These are phyloP conservation scores for Alligator mississippiensis DNA, from an alignment of 2,113 vertebrate genomes.

Conservation along the genomic window DNA sequence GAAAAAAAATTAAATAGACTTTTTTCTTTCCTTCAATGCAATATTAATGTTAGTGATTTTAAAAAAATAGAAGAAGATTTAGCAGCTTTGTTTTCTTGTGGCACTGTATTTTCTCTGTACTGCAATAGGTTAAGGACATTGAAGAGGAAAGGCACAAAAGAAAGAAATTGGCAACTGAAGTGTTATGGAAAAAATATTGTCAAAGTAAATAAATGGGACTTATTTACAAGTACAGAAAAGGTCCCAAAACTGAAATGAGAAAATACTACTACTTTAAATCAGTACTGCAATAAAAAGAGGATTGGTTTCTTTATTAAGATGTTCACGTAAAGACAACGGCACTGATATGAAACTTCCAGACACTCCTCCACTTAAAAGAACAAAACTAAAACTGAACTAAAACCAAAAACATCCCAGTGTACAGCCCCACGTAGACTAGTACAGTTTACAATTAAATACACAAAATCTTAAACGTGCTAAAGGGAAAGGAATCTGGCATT, in stretches of 20 bases:
- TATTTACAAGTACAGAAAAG: slow-evolving; percentile 78
- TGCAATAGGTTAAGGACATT: slow-evolving; percentile 86
- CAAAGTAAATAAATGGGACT: slow-evolving; percentile 76
- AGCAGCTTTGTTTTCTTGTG: slow-evolving; percentile 87
- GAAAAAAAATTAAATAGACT: slow-evolving; percentile 87
- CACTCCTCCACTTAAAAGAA: slow-evolving; percentile 63
- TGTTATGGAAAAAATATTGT: slow-evolving; percentile 68
- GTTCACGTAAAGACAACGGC: slow-evolving; percentile 73
- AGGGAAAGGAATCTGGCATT: slow-evolving; percentile 67
- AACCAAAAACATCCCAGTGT: slow-evolving; percentile 74
- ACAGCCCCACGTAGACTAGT: slow-evolving; percentile 88
- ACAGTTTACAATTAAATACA: slow-evolving; percentile 87
- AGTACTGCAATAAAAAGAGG: slow-evolving; percentile 62
- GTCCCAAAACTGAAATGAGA: slow-evolving; percentile 74
- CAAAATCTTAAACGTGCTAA: slow-evolving; percentile 83
- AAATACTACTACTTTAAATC: slow-evolving; percentile 71
- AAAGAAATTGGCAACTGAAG: slow-evolving; percentile 81
- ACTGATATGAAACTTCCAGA: slow-evolving; percentile 72
- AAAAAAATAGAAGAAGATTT: slow-evolving; percentile 88
- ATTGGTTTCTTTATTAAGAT: slow-evolving; percentile 68
- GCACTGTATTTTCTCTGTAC: slow-evolving; percentile 85
- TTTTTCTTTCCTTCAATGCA: slow-evolving; percentile 84
- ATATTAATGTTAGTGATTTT: slow-evolving; percentile 85
- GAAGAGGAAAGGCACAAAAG: slow-evolving; percentile 92
- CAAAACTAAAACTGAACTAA: slow-evolving; percentile 62